Evolutionary conservation across 2,888 invertebrate genomes (phyloP).

Genomic region (Trisateles emortualis): DNA sequence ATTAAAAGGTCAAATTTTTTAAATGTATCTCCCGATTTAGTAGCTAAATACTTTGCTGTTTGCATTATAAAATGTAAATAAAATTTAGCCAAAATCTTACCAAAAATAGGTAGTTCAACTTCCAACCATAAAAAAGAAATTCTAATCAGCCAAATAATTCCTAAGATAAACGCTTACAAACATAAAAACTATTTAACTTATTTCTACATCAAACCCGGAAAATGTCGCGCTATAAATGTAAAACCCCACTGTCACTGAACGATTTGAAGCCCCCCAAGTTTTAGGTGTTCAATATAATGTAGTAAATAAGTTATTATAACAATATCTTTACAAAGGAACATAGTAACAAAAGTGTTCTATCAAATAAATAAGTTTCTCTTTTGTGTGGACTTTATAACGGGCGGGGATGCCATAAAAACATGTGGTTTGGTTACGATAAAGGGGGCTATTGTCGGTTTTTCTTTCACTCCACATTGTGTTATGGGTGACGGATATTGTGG

Average conservation of each 20-base stretch:
- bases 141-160: too few species aligned
- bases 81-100: too few species aligned
- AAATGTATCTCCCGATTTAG: too few species aligned
- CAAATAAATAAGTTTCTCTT: slow-evolving; percentile 52
- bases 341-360: slow-evolving; percentile 34
- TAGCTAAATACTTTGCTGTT: too few species aligned
- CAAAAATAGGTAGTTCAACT: too few species aligned
- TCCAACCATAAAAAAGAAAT: too few species aligned
- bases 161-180: too few species aligned
- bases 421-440: slow-evolving; percentile 55
- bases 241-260: not conserved
- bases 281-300: not conserved
- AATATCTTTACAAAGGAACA: slow-evolving; percentile 22
- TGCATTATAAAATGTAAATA: too few species aligned
- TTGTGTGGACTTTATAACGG: slow-evolving; percentile 50
- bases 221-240: too few species aligned
- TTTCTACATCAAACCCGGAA: too few species aligned
- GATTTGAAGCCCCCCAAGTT: not conserved
- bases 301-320: not conserved
- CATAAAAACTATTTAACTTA: too few species aligned
- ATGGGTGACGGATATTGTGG: slow-evolving; percentile 21
- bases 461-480: slow-evolving; percentile 31
- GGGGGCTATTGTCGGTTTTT: slow-evolving; percentile 44
- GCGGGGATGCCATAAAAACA: slow-evolving; percentile 54
- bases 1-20: too few species aligned